phyloP scores from a whole-genome alignment of 2,797 vertebrate genomes.

The Lagocephalus sceleratus region DNA sequence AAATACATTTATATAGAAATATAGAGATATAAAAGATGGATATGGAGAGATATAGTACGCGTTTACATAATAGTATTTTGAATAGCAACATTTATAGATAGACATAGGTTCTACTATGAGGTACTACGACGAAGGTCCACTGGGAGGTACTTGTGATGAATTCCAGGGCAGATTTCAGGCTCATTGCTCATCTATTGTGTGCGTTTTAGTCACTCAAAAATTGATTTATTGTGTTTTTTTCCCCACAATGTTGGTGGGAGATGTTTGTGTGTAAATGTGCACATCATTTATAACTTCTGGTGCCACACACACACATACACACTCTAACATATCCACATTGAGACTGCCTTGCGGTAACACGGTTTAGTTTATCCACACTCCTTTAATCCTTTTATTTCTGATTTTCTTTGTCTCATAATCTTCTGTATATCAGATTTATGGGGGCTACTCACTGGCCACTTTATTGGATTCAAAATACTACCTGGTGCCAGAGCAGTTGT shows the following conservation, averaged over 20 bases:
- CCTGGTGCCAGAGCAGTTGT: too few species aligned
- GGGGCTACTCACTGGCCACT: too few species aligned
- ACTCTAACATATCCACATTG: too few species aligned
- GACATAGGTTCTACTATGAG: constrained; percentile 28
- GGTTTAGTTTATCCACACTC: too few species aligned
- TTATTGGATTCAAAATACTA: too few species aligned
- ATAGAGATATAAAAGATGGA: too few species aligned
- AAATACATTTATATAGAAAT: too few species aligned
- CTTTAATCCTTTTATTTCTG: too few species aligned
- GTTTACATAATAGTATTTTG: background rate
- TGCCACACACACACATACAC: too few species aligned
- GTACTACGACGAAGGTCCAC: constrained; percentile 49
- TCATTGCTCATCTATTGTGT: constrained; percentile 48
- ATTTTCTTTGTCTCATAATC: too few species aligned
- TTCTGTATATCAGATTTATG: too few species aligned
- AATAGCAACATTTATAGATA: constrained; percentile 51
- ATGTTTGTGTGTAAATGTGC: constrained; percentile 30
- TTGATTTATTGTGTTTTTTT: constrained; percentile 49
- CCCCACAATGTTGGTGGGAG: constrained; percentile 34
- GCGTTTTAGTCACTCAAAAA: constrained; percentile 31
- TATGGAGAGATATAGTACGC: background rate
- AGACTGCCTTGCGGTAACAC: too few species aligned
- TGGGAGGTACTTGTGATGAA: constrained; percentile 57
- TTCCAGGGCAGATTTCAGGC: constrained; percentile 50
- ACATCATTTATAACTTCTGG: background rate